Evolutionary conservation across 2,888 invertebrate genomes (phyloP).

Genomic region (Pristionchus exspectatus): DNA sequence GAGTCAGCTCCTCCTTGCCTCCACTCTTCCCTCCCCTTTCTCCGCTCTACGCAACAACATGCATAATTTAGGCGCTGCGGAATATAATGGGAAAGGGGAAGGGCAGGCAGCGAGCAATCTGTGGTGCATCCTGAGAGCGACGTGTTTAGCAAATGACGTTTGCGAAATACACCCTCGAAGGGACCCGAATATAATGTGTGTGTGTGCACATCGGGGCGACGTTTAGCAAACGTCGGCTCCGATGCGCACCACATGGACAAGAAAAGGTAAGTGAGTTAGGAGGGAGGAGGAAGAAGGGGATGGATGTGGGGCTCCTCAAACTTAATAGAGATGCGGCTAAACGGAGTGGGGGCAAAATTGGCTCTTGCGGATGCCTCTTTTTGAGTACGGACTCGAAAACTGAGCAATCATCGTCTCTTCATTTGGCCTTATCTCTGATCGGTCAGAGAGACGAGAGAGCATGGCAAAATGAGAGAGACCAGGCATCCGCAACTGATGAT

Average conservation of each 20-base stretch:
- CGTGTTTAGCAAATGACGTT: neutral
- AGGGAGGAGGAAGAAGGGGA: neutral
- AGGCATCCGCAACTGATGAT: neutral
- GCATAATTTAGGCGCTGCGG: constrained; percentile 47
- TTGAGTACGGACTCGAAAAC: neutral
- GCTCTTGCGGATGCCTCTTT: neutral
- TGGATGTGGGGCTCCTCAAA: neutral
- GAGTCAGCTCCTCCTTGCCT: neutral
- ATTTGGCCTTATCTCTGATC: constrained; percentile 1
- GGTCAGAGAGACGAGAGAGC: constrained; percentile 32
- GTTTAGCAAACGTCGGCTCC: neutral
- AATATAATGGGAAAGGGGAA: constrained; percentile 33
- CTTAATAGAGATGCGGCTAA: constrained; percentile 38
- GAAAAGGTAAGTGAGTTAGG: constrained; percentile 32
- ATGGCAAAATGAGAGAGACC: constrained; percentile 31
- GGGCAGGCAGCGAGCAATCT: neutral
- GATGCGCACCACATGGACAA: neutral
- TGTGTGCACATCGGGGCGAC: neutral
- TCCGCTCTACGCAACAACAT: constrained; percentile 32
- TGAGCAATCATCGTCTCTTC: neutral
- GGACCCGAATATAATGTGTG: neutral
- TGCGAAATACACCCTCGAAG: neutral
- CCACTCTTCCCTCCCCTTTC: neutral
- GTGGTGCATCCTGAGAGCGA: neutral
- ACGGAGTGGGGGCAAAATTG: constrained; percentile 30